Percentiles rank a stretch among this genome's conserved stretches.
phyloP scores from a whole-genome alignment of 2,888 invertebrate genomes.

The Carpatolechia fugitivella region DNA sequence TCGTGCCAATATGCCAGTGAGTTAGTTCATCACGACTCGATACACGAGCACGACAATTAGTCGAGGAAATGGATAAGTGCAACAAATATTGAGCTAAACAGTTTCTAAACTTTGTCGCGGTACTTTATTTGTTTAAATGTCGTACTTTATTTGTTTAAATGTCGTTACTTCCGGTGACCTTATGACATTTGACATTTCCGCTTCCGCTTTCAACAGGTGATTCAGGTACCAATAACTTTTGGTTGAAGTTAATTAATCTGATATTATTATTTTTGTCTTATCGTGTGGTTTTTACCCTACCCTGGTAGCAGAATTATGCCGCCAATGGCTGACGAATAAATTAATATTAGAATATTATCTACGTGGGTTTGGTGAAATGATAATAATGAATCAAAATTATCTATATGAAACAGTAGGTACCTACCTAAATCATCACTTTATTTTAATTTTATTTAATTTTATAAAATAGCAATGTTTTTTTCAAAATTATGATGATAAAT shows the following conservation, averaged over 20 bases:
- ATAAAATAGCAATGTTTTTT: no score
- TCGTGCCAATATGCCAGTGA: conserved; percentile 49
- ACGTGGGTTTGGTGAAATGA: background rate
- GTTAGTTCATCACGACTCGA: conserved; percentile 8
- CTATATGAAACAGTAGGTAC: no score
- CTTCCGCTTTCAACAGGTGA: background rate
- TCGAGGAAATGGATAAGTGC: background rate
- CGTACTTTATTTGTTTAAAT: background rate
- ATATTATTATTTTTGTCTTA: background rate
- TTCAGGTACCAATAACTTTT: conserved; percentile 1
- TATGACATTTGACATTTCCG: conserved; percentile 7
- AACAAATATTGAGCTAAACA: background rate
- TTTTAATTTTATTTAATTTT: no score
- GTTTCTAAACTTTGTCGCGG: background rate
- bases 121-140: no score
- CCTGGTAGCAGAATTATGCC: no score
- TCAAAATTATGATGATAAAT: no score
- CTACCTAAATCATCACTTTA: no score
- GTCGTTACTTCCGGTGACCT: conserved; percentile 2
- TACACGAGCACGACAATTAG: background rate
- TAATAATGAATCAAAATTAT: no score
- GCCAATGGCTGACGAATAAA: no score
- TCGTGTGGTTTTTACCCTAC: no score
- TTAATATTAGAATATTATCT: no score
- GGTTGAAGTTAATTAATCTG: conserved; percentile 6